Conservation (phyloP, 2,888 invertebrate genomes). For the Coecobrya sp. region DNA sequence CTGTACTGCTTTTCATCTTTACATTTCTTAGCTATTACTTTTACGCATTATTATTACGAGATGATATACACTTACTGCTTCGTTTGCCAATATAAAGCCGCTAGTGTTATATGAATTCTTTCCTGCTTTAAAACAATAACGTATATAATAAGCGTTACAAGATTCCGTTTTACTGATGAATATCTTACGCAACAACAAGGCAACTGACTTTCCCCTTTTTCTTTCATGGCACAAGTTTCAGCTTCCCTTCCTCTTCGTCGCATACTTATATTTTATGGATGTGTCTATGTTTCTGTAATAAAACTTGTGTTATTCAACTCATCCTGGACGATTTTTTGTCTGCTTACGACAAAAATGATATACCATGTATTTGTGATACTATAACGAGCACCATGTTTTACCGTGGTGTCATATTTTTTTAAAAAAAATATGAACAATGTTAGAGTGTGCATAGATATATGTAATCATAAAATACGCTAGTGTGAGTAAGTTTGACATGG, state of each 20-base stretch:
- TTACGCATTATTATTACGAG: neutral
- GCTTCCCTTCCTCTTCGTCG: neutral
- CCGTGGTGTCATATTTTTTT: neutral
- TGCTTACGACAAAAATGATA: conserved; percentile 25
- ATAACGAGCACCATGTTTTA: conserved; percentile 29
- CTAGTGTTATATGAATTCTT: neutral
- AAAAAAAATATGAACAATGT: neutral
- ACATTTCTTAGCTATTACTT: neutral
- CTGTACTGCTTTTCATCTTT: conserved; percentile 23
- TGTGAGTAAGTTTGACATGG: conserved; percentile 65
- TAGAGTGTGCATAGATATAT: too few relatives aligned
- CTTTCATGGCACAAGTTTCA: conserved; percentile 40
- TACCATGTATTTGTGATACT: conserved; percentile 30
- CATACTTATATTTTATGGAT: neutral
- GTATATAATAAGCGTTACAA: neutral
- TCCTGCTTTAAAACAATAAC: neutral
- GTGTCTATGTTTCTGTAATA: conserved; percentile 6
- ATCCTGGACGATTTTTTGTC: neutral
- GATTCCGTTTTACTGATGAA: neutral
- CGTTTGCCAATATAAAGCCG: neutral
- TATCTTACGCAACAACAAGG: neutral
- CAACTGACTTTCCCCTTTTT: conserved; percentile 28
- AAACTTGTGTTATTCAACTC: conserved; percentile 16
- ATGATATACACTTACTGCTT: neutral
- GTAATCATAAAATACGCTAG: neutral